A percentile compares a stretch with the other conserved stretches of the same genome.
Conservation (phyloP, 2,888 invertebrate genomes). For the Callyntrura sp. region DNA sequence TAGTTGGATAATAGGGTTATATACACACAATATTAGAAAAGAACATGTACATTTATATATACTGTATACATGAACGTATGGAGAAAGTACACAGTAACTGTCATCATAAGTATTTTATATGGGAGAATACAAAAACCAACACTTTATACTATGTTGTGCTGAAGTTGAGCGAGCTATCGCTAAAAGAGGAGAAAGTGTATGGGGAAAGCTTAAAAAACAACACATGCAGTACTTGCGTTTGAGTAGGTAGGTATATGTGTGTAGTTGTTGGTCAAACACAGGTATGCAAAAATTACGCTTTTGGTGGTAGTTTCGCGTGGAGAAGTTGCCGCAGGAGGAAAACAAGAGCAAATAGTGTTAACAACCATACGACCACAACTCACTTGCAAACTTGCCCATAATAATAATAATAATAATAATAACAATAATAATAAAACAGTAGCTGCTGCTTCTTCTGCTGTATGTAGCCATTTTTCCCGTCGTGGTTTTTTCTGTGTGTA, state of each 20-base stretch:
- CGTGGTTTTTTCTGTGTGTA: constrained; percentile 4
- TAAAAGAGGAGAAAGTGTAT: not conserved
- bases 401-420: constrained; percentile 22
- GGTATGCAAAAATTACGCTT: constrained; percentile 52
- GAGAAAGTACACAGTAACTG: not conserved
- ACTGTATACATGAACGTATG: not conserved
- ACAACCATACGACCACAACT: constrained; percentile 42
- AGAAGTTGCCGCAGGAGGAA: constrained; percentile 45
- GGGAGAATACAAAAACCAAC: not conserved
- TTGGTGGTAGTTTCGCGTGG: constrained; percentile 9
- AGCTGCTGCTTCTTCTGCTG: not conserved
- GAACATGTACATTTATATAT: not conserved
- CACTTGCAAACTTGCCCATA: constrained; percentile 8
- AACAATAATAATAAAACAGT: not conserved
- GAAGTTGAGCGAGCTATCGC: not conserved
- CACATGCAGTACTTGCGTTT: not conserved
- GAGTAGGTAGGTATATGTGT: not conserved
- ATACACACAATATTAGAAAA: not conserved
- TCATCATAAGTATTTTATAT: constrained; percentile 11
- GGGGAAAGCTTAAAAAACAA: not conserved
- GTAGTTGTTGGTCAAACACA: constrained; percentile 31
- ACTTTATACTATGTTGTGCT: constrained; percentile 2
- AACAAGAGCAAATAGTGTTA: constrained; percentile 61
- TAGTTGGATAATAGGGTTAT: constrained; percentile 22
- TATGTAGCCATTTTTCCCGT: not conserved